Evolutionary conservation across 2,888 invertebrate species (phyloP), one percentile per base, ranked within the genome.

Genomic region (Oscheius sp.): DNA sequence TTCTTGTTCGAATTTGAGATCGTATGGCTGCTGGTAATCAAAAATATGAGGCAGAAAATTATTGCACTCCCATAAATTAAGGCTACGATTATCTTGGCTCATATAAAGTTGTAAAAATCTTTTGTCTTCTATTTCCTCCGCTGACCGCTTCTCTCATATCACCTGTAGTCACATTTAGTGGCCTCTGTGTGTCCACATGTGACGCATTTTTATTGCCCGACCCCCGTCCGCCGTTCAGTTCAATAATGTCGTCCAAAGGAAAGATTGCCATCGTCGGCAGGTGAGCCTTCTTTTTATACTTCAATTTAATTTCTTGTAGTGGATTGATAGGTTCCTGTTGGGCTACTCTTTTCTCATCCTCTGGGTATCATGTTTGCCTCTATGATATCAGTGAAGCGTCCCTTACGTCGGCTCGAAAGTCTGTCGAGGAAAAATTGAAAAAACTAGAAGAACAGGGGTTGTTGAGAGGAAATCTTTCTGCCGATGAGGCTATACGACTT

Each of bases 291-390:
- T 17, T 41, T 56, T 41, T 4, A 14, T 54, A 9, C 22, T 47
- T 5, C 3, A 22, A 47, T 4, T 20, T 50, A 20, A 41, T 44
- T 28, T 24, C 26, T 30, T 59, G 17, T 76, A 96, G 95, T 87
- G 97, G 97, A 2, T 89, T 96, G 62, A 95, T 97, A 82, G 97
- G 96, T 2, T 91, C 93, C 66, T 95, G 95, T 82, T 97, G 95
- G 94, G 92, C 95, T 0, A 95, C 96, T 94, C 89, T 96, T 36
- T 97, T 95, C 87, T 94, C 94, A 0, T 91, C 93, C 8, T 93
- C 92, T 4, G 95, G 95, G 9, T 95, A 95, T 87, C 90, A 91
- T 86, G 95, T 96, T 30, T 89, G 90, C 14, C 89, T 97, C 56
- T 96, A 91, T 86, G 97, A 97, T 73, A 76, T 85, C 8, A 75